Conservation (phyloP, 2,113 vertebrate genomes). For the Ammodytes marinus region DNA sequence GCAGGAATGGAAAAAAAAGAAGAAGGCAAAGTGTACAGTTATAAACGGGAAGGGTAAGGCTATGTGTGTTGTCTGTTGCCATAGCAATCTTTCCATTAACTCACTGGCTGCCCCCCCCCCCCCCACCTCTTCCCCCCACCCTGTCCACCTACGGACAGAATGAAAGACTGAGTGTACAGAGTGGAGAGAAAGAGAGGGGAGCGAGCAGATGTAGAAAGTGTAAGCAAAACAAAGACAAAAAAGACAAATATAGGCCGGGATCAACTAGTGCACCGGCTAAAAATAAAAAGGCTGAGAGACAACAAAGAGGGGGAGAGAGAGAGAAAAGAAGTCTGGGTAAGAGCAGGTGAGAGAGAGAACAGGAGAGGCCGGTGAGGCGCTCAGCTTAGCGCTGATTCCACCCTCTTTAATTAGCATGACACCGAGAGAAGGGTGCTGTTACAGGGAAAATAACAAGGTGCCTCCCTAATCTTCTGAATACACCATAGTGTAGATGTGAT, state of each 20-base stretch:
- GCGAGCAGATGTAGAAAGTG: conserved; percentile 44
- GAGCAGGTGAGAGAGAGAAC: conserved; percentile 53
- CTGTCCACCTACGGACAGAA: conserved; percentile 62
- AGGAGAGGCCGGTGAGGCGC: conserved; percentile 65
- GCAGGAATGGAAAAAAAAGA: conserved; percentile 52
- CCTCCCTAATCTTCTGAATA: conserved; percentile 56
- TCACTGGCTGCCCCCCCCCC: conserved; percentile 76
- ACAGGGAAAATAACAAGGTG: conserved; percentile 68
- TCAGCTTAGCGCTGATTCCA: conserved; percentile 47
- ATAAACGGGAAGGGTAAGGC: conserved; percentile 66
- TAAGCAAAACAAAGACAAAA: conserved; percentile 53
- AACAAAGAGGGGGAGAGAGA: conserved; percentile 35
- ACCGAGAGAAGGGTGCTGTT: conserved; percentile 60
- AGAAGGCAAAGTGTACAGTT: conserved; percentile 55
- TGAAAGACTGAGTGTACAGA: conserved; percentile 51
- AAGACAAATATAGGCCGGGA: conserved; percentile 45
- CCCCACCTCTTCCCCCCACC: conserved; percentile 76
- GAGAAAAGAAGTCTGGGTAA: neutral
- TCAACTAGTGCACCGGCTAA: conserved; percentile 12
- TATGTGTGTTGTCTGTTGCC: conserved; percentile 77
- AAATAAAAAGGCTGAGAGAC: conserved; percentile 43
- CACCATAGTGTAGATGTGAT: conserved; percentile 36
- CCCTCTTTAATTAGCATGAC: conserved; percentile 68
- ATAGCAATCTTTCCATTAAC: conserved; percentile 80
- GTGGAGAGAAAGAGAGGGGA: conserved; percentile 25